A percentile compares a stretch with the other conserved stretches of the same genome.
Conservation (phyloP, 2,797 vertebrate genomes). For the Cercopithecus neglectus region DNA sequence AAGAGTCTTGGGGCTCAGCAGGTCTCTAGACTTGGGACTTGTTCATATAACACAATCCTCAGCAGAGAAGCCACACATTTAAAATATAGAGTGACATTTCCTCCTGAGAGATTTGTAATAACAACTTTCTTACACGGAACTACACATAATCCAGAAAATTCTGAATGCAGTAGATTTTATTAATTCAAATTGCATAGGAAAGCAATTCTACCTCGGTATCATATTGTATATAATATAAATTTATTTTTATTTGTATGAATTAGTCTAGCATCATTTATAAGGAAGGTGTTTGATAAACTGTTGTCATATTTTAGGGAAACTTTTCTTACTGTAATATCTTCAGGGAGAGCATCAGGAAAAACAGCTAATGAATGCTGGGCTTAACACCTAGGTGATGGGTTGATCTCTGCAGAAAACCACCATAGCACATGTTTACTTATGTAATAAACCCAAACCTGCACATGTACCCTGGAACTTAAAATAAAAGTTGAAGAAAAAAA, state of each 20-base stretch:
- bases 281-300: neutral
- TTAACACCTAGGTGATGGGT: neutral
- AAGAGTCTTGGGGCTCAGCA: neutral
- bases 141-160: neutral
- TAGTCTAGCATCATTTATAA: neutral
- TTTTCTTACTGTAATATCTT: neutral
- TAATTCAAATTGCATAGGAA: neutral
- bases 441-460: neutral
- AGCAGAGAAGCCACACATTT: neutral
- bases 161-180: neutral
- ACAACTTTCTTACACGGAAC: neutral
- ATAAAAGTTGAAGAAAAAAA: neutral
- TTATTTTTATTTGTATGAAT: slow-evolving; percentile 14
- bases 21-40: neutral
- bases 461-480: neutral
- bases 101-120: neutral
- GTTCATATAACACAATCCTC: neutral
- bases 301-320: neutral
- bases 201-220: neutral
- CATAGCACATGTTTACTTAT: neutral
- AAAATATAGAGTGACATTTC: neutral
- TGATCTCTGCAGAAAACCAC: neutral
- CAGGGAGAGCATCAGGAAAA: neutral
- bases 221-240: neutral
- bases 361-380: neutral